phyloP scores from a whole-genome alignment of 1,140 invertebrate genomes.

The Drosophila mojavensis region DNA sequence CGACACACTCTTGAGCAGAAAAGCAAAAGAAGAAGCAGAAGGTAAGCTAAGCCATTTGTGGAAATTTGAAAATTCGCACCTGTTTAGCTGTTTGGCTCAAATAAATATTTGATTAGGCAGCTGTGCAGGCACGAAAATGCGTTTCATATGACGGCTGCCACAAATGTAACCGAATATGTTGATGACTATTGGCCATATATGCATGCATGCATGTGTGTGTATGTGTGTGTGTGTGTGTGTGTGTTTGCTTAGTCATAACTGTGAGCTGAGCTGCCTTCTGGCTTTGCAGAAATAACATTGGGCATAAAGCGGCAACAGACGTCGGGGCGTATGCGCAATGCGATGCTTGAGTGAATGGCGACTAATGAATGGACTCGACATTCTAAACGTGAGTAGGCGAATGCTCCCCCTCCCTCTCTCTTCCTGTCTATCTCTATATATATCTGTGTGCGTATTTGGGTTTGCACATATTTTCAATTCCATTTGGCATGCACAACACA shows the following conservation, averaged over 20 bases:
- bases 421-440: too few relatives aligned
- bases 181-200: constrained; percentile 31
- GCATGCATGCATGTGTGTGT: not conserved
- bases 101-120: constrained; percentile 72
- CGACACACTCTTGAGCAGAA: not conserved
- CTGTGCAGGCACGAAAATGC: constrained; percentile 39
- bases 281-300: not conserved
- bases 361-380: constrained; percentile 65
- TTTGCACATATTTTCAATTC: constrained; percentile 54
- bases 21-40: not conserved
- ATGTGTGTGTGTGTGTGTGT: too few relatives aligned
- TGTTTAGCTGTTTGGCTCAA: constrained; percentile 47
- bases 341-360: constrained; percentile 52
- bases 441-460: constrained; percentile 13
- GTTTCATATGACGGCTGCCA: constrained; percentile 36
- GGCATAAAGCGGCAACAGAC: not conserved
- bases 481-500: constrained; percentile 36
- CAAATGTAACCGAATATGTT: constrained; percentile 64
- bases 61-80: constrained; percentile 68
- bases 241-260: constrained; percentile 16
- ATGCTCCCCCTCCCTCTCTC: too few relatives aligned
- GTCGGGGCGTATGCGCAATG: constrained; percentile 44
- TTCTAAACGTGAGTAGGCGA: constrained; percentile 15
- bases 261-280: constrained; percentile 28
- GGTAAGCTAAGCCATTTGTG: not conserved